Base-by-base conservation (phyloP, 2,888 invertebrate genomes). In the Serripes groenlandicus region DNA sequence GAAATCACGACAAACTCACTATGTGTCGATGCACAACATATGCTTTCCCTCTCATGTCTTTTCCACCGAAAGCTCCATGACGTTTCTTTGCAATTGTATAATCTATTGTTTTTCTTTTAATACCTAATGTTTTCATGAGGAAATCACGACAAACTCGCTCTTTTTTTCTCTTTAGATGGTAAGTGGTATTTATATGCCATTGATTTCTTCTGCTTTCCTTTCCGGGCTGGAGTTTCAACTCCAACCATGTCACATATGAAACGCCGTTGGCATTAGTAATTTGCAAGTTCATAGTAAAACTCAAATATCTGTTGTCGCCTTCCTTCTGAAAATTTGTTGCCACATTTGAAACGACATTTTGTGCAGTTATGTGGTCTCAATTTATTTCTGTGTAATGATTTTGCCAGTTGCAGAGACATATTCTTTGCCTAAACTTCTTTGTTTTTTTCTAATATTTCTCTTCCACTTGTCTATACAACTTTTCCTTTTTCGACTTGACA, bases 191-290 rank as follows among this genome's bases (percentile, higher is more conserved):
- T 75, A 26, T 32, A 18, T 9, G 42, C 9, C 18, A 42, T 18
- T 76, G 74, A 1, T 71, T 21, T 37, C 18, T 42, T 68, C 64
- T 75, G 49, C 34, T 66, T 28, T 23, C 60, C 62, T 64, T 69
- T 77, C 32, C 64, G 54, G 56, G n/a, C 34, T n/a, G 75, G 60
- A 11, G 62, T 26, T 18, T 26, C 69, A 54, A 32, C 35, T 54
- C 70, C 78, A 60, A 85, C 70, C 58, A 77, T 71, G 11, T 83
- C 75, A 70, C 83, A 75, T 64, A 86, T 81, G 73, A 75, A 86
- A 9, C 66, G 60, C 21, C 81, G 28, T 49, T 86, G 80, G 11
- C 82, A 34, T 58, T 85, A 77, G 70, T 78, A 85, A 11, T 58
- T 79, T 15, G 26, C 64, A n/a, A 83, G 69, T 56, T 9, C 70